These are phyloP conservation scores for Steinernema feltiae DNA, from an alignment of 1,140 invertebrate species.

Conservation along the genomic window DNA sequence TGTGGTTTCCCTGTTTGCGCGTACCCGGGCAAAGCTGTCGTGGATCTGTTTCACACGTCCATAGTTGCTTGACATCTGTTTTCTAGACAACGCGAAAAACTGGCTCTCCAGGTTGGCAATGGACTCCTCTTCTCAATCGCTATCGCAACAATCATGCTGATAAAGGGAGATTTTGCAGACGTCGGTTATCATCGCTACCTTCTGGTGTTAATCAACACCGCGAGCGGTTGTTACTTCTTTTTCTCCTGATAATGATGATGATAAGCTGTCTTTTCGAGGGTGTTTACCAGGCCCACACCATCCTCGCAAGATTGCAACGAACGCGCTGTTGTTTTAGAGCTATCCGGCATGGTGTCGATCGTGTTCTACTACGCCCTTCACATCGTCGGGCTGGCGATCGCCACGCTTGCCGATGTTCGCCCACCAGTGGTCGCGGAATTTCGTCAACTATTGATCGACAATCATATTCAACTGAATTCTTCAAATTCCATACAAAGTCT, in stretches of 20 bases:
- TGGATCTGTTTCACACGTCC: too few species aligned
- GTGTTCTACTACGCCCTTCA: not conserved
- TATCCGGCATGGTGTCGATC: not conserved
- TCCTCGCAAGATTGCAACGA: not conserved
- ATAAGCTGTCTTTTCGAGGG: not conserved
- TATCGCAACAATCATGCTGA: not conserved
- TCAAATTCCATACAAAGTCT: not conserved
- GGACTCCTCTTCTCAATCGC: not conserved
- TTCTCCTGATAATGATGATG: not conserved
- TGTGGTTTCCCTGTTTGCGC: too few species aligned
- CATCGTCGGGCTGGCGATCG: conserved; percentile 2
- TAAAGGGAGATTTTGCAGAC: not conserved
- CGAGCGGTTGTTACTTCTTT: not conserved
- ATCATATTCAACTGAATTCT: not conserved
- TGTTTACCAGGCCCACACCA: not conserved
- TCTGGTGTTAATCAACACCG: not conserved
- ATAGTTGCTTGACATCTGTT: too few species aligned
- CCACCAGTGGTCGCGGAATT: not conserved
- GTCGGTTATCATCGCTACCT: not conserved
- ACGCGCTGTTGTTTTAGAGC: not conserved
- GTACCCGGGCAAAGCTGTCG: too few species aligned
- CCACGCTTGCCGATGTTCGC: not conserved
- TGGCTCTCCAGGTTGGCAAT: too few species aligned
- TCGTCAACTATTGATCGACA: not conserved
- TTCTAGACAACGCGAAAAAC: too few species aligned